Percentiles rank a stretch among this genome's conserved stretches.
Evolutionary conservation across 2,888 invertebrate species (phyloP).

Genomic region (Desoria tigrina): DNA sequence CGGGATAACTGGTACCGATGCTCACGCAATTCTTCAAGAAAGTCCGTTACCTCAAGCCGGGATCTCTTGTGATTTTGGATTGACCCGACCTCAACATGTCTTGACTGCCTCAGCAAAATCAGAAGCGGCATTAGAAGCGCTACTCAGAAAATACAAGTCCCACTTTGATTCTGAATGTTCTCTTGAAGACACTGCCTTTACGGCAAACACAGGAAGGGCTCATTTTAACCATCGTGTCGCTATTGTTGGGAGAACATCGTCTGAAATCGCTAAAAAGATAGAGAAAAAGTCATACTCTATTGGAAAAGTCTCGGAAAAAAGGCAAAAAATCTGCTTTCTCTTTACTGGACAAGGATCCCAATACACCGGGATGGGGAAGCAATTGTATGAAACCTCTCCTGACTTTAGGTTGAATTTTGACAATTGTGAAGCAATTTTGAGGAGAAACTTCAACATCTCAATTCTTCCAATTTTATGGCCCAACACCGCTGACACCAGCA

Average conservation of each 20-base stretch:
- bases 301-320: not conserved
- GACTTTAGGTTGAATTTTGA: conserved; percentile 31
- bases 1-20: conserved; percentile 34
- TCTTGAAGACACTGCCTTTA: conserved; percentile 19
- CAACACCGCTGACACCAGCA: not conserved
- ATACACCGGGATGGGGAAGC: conserved; percentile 24
- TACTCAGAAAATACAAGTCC: conserved; percentile 6
- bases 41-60: not conserved
- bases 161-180: not conserved
- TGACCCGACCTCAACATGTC: conserved; percentile 16
- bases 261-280: not conserved
- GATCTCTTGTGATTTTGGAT: conserved; percentile 11
- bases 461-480: conserved; percentile 22
- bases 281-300: conserved; percentile 13
- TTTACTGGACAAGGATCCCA: conserved; percentile 38
- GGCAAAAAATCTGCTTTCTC: conserved; percentile 33
- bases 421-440: conserved; percentile 12
- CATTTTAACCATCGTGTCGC: conserved; percentile 16
- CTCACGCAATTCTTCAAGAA: conserved; percentile 26
- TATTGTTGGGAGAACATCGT: conserved; percentile 4
- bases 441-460: not conserved
- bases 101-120: conserved; percentile 22
- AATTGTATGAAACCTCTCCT: conserved; percentile 7
- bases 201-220: conserved; percentile 23
- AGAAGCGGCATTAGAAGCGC: conserved; percentile 19